Conservation (phyloP, 2,797 vertebrate genomes). For the Cyclopterus lumpus region DNA sequence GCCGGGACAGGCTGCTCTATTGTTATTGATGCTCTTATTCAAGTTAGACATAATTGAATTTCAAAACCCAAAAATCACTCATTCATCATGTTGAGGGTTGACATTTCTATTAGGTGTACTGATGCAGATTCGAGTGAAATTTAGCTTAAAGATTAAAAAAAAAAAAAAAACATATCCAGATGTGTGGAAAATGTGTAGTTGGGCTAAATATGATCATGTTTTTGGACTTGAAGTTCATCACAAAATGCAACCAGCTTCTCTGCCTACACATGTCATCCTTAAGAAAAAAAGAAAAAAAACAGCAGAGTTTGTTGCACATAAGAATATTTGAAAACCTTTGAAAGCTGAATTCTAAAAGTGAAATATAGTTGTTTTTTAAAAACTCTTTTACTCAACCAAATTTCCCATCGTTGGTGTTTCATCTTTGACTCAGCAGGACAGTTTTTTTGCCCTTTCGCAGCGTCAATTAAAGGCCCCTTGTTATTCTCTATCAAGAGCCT, state of each 20-base stretch:
- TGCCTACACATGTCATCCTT: conserved; percentile 51
- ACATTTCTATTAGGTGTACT: conserved; percentile 70
- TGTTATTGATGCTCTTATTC: conserved; percentile 78
- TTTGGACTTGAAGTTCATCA: conserved; percentile 15
- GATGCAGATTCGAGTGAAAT: conserved; percentile 60
- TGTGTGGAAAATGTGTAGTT: conserved; percentile 17
- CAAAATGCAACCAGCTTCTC: conserved; percentile 23
- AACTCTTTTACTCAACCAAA: conserved; percentile 37
- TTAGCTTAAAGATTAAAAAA: conserved; percentile 26
- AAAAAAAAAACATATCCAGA: conserved; percentile 26
- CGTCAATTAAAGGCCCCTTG: conserved; percentile 51
- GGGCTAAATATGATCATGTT: conserved; percentile 20
- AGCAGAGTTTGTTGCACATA: conserved; percentile 4
- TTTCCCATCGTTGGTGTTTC: conserved; percentile 27
- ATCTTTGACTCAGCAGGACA: conserved; percentile 40
- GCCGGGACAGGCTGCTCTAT: conserved; percentile 61
- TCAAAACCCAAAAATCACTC: conserved; percentile 68
- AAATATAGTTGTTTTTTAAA: conserved; percentile 6
- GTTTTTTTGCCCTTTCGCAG: conserved; percentile 5
- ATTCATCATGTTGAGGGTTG: conserved; percentile 72
- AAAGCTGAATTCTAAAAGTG: conserved; percentile 14
- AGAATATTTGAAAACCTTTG: conserved; percentile 40
- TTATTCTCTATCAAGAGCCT: conserved; percentile 51
- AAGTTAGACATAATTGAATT: conserved; percentile 74
- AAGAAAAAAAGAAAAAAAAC: background rate